phyloP scores from a whole-genome alignment of 1,140 invertebrate genomes.

The Bursaphelenchus mucronatus region DNA sequence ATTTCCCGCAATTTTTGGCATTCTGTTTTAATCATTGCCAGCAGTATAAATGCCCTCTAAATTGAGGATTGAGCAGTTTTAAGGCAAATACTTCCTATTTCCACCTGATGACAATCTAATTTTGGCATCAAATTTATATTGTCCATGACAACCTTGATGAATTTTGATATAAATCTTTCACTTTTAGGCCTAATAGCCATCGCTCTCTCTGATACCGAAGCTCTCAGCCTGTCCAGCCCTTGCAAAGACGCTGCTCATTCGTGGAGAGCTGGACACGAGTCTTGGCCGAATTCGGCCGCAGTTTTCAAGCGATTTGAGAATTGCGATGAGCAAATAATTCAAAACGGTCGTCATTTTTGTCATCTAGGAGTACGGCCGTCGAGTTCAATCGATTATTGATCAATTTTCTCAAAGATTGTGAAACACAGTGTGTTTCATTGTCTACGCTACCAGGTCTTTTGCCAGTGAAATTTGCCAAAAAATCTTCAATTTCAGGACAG shows the following conservation, averaged over 20 bases:
- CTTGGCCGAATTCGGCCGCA: constrained; percentile 34
- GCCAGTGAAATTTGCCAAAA: too few relatives aligned
- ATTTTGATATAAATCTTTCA: not conserved
- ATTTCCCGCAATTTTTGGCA: too few relatives aligned
- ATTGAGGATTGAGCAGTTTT: too few relatives aligned
- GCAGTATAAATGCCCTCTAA: too few relatives aligned
- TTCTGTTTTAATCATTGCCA: too few relatives aligned
- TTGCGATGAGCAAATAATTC: constrained; percentile 32
- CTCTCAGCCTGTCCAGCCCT: not conserved
- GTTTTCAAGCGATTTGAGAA: constrained; percentile 33
- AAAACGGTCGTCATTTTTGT: constrained; percentile 40
- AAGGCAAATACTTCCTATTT: too few relatives aligned
- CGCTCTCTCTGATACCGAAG: constrained; percentile 20
- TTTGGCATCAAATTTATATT: too few relatives aligned
- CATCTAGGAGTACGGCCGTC: constrained; percentile 31
- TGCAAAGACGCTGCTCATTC: constrained; percentile 19
- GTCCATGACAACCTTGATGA: too few relatives aligned
- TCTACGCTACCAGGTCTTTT: too few relatives aligned
- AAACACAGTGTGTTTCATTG: not conserved
- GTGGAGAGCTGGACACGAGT: constrained; percentile 31
- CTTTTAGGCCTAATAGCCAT: constrained; percentile 18
- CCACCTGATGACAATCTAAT: too few relatives aligned
- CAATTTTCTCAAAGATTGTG: constrained; percentile 34
- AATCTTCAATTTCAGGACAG: too few relatives aligned
- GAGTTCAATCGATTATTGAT: constrained; percentile 29